Base-by-base conservation (phyloP, 2,888 invertebrate species). In the Tinea trinotella region DNA sequence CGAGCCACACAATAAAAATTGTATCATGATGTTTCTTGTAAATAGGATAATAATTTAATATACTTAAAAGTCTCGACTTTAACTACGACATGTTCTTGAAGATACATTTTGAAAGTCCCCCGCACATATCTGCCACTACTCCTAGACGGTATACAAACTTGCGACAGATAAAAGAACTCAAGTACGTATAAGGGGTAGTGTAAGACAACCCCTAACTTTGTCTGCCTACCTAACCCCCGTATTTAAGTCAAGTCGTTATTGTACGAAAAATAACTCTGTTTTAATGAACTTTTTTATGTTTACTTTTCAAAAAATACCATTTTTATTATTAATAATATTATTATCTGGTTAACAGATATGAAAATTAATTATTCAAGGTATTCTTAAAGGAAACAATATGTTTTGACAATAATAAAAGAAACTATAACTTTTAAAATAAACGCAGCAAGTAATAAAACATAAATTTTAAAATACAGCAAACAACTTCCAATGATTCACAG, bases 71-170 rank as follows among this genome's bases (percentile, higher is more conserved):
- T 30, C 2, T 7, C n/a, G 4, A 13, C 62, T 64, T 67, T 62
- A 53, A 65, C 80, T 55, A 76, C 68, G 54, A 68, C 84, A 72
- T 15, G 12, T 63, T 68, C 70, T 76, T 80, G 74, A 83, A 86
- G 85, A 86, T 83, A 74, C 77, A 76, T 79, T 75, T 76, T 74
- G 69, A 71, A 78, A 83, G 78, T 75, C 77, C 75, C 73, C 79
- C 80, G 80, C 78, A 30, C 79, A 78, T 78, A 80, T 74, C 76
- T 34, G 20, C 49, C 19, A 19, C 50, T 17, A 34, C 54, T 35
- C 3, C 19, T 49, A 52, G 55, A 30, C 78, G 70, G 74, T 83
- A 76, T 78, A 84, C 83, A 85, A 85, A 84, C 85, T 84, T 85
- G 78, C 76, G 70, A 76, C 78, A 79, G 84, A 83, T 85, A 82